Conservation (phyloP, 2,113 vertebrate genomes). For the Catharus minimus region DNA sequence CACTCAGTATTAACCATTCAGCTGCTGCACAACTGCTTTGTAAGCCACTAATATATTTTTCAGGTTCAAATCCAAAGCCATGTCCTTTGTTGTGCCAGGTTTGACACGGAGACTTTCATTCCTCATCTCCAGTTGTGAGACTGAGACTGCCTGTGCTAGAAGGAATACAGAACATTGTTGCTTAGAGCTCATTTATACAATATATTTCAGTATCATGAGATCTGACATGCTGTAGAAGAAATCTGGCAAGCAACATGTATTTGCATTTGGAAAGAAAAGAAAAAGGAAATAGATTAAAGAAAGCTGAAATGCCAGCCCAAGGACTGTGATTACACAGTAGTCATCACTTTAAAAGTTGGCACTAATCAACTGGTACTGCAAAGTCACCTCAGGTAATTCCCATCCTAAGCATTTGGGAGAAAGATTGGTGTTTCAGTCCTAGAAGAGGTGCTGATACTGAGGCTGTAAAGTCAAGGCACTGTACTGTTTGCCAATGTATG, state of each 20-base stretch:
- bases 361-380: background rate
- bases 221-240: background rate
- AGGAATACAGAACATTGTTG: background rate
- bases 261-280: slow-evolving; percentile 36
- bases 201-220: background rate
- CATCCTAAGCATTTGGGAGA: background rate
- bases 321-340: background rate
- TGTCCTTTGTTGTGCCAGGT: background rate
- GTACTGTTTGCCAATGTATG: background rate
- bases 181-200: background rate
- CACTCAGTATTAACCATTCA: background rate
- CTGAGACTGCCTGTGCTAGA: background rate
- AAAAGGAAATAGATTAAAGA: background rate
- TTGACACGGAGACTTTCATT: background rate
- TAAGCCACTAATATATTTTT: background rate
- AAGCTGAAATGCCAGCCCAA: slow-evolving; percentile 9
- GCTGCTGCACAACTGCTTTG: background rate
- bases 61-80: background rate
- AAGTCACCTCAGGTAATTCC: slow-evolving; percentile 42
- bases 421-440: background rate
- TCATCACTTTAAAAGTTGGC: slow-evolving; percentile 30
- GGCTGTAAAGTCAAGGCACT: background rate
- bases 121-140: background rate
- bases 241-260: slow-evolving; percentile 4
- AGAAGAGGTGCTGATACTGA: slow-evolving; percentile 8